These are phyloP conservation scores for Andrena flavipes DNA, from an alignment of 2,888 invertebrate species.

Conservation along the genomic window DNA sequence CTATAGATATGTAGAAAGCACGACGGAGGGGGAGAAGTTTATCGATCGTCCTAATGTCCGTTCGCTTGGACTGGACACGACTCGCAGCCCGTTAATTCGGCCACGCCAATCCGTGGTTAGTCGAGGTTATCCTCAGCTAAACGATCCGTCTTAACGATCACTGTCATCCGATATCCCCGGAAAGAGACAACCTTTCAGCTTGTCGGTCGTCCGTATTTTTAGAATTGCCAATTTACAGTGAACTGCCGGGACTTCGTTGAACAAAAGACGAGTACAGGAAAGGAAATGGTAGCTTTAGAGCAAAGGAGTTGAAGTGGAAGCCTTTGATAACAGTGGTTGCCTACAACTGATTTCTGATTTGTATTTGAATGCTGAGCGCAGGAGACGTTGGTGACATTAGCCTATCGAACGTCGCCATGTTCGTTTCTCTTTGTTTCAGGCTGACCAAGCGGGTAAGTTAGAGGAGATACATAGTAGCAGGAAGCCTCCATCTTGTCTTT, in stretches of 20 bases:
- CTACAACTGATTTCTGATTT: not conserved
- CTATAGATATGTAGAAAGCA: constrained; percentile 20
- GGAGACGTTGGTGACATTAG: no score
- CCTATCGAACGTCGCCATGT: no score
- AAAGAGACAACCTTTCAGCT: not conserved
- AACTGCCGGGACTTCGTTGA: not conserved
- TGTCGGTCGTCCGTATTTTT: constrained; percentile 6
- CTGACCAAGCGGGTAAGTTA: no score
- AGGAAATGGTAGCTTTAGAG: no score
- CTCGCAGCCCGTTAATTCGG: constrained; percentile 67
- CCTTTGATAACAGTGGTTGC: not conserved
- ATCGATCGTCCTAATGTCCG: constrained; percentile 55
- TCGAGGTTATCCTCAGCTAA: constrained; percentile 63
- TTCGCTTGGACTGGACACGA: constrained; percentile 64
- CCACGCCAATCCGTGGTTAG: constrained; percentile 74
- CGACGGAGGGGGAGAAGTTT: constrained; percentile 19
- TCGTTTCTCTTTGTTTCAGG: no score
- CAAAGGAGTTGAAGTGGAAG: not conserved
- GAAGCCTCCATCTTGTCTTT: no score
- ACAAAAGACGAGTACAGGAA: not conserved
- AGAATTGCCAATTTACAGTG: constrained; percentile 14
- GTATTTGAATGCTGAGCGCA: no score
- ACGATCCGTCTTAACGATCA: constrained; percentile 44
- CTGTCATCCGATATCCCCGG: constrained; percentile 27
- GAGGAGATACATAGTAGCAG: no score